Base-by-base conservation (phyloP, 35 echinoderm and acorn worm genomes). In the Eucidaris tribuloides region DNA sequence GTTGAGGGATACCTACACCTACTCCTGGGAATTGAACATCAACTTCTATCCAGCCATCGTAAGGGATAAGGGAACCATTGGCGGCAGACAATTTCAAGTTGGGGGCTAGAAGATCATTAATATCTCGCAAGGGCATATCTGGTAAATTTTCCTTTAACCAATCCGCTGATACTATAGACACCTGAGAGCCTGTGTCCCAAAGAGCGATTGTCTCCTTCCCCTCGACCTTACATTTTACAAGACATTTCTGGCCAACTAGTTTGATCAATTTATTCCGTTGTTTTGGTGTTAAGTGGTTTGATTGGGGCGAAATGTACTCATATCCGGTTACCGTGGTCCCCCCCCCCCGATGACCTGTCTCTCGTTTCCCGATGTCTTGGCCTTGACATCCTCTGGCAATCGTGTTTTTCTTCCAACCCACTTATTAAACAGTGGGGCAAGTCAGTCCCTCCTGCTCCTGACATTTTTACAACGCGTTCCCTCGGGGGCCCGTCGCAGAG, bases 161-260 rank as follows among this genome's bases (percentile, higher is more conserved):
- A 45, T 65, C 24, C 20, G 50, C 42, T n/a, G 86, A 89, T 17
- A 89, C 40, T 20, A 93, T 65, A 19, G 85, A 93, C 18, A 88
- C 91, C 19, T 93, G 85, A 24, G 85, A 43, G 52, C 91, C 85
- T 42, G 91, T 93, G 62, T 94, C 91, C 86, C 91, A 94, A 19
- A 94, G 61, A 11, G 58, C 86, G 1, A 63, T 17, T 19, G 35
- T 62, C 1, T 46, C 24, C 7, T 71, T 27, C 11, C 42, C 74
- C 61, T 84, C 50, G 0, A 89, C 18, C 20, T 17, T 62, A 45
- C 91, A 93, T 2, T 34, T 62, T 4, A 89, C 71, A 13, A 81
- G 9, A 27, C 80, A 88, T 27, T 81, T 74, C 35, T 64, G 34
- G 6, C 91, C 85, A 9, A 93, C 76, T 30, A 87, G 42, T 45